These are phyloP conservation scores for Drosophila triauraria DNA, from an alignment of 1,140 invertebrate species.

Conservation along the genomic window DNA sequence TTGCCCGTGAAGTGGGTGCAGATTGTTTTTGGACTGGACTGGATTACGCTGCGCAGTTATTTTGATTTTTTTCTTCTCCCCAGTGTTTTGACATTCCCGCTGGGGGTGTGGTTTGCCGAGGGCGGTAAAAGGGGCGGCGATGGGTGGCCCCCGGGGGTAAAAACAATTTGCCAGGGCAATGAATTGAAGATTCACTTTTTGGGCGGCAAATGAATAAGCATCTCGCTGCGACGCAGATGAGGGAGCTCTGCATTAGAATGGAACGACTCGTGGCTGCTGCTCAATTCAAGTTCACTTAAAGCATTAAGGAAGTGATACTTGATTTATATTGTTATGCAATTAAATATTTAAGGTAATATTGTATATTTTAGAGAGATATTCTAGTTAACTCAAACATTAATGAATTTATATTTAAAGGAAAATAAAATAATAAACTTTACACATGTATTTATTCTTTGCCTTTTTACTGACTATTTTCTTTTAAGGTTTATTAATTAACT, in stretches of 20 bases:
- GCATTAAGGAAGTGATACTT: background rate
- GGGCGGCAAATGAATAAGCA: constrained; percentile 38
- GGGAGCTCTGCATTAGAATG: constrained; percentile 3
- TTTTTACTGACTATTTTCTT: too few relatives aligned
- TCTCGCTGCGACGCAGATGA: background rate
- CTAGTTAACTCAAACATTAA: too few relatives aligned
- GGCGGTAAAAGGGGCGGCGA: constrained; percentile 4
- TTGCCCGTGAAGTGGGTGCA: constrained; percentile 75
- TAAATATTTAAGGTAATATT: background rate
- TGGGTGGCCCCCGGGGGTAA: constrained; percentile 28
- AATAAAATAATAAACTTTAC: too few relatives aligned
- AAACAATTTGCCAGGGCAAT: constrained; percentile 65
- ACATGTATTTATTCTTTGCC: too few relatives aligned
- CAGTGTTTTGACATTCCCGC: constrained; percentile 62
- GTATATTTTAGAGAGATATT: background rate
- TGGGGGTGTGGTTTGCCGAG: constrained; percentile 36
- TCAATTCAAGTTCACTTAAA: constrained; percentile 25
- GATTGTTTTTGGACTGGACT: constrained; percentile 61
- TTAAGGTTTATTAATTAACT: too few relatives aligned
- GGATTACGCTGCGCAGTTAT: constrained; percentile 66
- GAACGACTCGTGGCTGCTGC: background rate
- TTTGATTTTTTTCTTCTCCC: constrained; percentile 18
- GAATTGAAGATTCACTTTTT: constrained; percentile 64
- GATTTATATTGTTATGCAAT: background rate
- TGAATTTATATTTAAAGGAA: too few relatives aligned